Evolutionary conservation across 2,888 invertebrate genomes (phyloP).

Genomic region (Eristalinus sepulchralis): DNA sequence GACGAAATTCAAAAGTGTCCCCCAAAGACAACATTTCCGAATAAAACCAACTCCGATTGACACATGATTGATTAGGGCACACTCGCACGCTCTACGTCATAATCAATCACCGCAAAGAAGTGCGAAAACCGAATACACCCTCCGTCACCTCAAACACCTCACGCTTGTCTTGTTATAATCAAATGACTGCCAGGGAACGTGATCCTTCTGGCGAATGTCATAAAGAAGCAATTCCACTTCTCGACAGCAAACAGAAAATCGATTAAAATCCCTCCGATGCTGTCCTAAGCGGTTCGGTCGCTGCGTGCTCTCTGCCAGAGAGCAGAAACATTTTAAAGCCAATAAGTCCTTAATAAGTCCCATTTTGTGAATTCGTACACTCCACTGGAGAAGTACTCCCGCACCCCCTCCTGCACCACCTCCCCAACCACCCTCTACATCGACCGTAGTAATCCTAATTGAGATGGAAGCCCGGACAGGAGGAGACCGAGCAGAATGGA

Average conservation of each 20-base stretch:
- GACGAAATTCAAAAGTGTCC: no score
- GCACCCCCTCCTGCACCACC: not conserved
- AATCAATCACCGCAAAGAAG: not conserved
- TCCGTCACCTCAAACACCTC: not conserved
- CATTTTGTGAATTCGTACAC: slow-evolving; percentile 2
- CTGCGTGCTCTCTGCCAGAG: not conserved
- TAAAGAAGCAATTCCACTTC: not conserved
- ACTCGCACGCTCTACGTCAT: not conserved
- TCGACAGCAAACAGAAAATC: not conserved
- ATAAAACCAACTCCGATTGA: no score
- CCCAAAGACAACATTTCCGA: not conserved
- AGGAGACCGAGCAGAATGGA: no score
- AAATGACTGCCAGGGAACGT: not conserved
- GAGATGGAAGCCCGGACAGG: slow-evolving; percentile 26
- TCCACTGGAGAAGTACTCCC: slow-evolving; percentile 9
- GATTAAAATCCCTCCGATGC: not conserved
- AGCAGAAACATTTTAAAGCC: not conserved
- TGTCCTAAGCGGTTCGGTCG: not conserved
- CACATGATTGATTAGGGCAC: not conserved
- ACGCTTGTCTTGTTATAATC: not conserved
- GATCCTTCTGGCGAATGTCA: not conserved
- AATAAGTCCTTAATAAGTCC: not conserved
- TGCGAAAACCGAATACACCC: not conserved
- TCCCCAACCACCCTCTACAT: no score
- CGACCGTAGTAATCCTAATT: slow-evolving; percentile 45